phyloP scores from a whole-genome alignment of 2,113 vertebrate genomes.

The Eolophus roseicapilla region DNA sequence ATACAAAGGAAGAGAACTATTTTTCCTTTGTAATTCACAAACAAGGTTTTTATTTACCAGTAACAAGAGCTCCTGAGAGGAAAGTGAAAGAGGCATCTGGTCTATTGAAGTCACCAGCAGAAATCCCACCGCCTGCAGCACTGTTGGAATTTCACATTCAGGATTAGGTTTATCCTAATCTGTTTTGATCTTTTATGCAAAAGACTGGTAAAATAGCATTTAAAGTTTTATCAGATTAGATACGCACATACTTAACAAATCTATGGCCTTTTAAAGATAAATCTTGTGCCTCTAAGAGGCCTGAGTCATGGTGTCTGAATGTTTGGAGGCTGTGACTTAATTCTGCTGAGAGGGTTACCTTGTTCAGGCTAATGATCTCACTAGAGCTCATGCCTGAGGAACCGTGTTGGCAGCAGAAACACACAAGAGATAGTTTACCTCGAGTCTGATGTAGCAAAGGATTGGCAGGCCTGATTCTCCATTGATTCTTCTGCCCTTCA shows the following conservation, averaged over 20 bases:
- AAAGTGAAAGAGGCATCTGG: background rate
- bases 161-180: conserved; percentile 10
- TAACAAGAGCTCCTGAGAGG: background rate
- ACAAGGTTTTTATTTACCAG: background rate
- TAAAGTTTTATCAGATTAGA: conserved; percentile 43
- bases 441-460: background rate
- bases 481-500: background rate
- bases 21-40: background rate
- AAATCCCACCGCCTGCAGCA: conserved; percentile 23
- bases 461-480: background rate
- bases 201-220: conserved; percentile 2
- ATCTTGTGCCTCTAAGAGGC: background rate
- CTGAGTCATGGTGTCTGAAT: conserved; percentile 32
- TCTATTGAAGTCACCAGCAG: background rate
- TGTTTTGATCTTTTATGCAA: background rate
- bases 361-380: conserved; percentile 26
- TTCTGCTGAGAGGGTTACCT: conserved; percentile 18
- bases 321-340: conserved; percentile 15
- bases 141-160: background rate
- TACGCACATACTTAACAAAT: background rate
- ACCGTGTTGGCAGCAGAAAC: background rate
- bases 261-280: conserved; percentile 49
- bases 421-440: background rate
- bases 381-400: background rate
- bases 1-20: background rate